Evolutionary conservation across 2,888 invertebrate genomes (phyloP).

Genomic region (Acanthosepion pharaonis): DNA sequence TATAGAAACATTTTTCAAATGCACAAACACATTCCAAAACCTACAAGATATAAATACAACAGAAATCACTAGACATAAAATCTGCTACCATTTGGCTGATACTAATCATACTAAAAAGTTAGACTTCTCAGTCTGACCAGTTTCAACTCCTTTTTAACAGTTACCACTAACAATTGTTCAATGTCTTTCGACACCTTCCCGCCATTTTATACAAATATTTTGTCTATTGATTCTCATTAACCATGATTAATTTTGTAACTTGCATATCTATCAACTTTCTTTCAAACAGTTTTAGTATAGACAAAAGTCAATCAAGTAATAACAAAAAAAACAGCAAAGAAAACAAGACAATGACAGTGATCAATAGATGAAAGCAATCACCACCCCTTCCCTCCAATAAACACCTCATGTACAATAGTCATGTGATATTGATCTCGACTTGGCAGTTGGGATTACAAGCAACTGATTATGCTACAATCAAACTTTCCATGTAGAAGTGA

Average conservation of each 20-base stretch:
- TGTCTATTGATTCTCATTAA: conserved; percentile 13
- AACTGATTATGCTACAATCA: not conserved
- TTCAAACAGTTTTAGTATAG: not conserved
- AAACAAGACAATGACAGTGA: not conserved
- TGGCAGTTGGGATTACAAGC: not conserved
- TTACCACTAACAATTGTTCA: too few species aligned
- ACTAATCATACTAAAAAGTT: too few species aligned
- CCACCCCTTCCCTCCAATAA: not conserved
- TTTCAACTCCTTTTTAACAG: too few species aligned
- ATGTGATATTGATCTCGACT: not conserved
- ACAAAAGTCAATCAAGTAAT: not conserved
- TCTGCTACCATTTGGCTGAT: too few species aligned
- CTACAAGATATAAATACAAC: too few species aligned
- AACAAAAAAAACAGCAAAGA: not conserved
- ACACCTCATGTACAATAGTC: not conserved
- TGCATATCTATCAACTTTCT: not conserved
- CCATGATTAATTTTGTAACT: not conserved
- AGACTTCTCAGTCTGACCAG: too few species aligned
- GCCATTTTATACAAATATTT: not conserved
- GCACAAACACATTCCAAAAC: too few species aligned
- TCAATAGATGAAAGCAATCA: not conserved
- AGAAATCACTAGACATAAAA: too few species aligned
- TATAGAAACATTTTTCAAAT: too few species aligned
- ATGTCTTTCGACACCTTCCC: not conserved
- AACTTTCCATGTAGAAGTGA: not conserved